These are phyloP conservation scores for Calyptommatus sinebrachiatus DNA, from an alignment of 2,113 vertebrate species.

Conservation along the genomic window DNA sequence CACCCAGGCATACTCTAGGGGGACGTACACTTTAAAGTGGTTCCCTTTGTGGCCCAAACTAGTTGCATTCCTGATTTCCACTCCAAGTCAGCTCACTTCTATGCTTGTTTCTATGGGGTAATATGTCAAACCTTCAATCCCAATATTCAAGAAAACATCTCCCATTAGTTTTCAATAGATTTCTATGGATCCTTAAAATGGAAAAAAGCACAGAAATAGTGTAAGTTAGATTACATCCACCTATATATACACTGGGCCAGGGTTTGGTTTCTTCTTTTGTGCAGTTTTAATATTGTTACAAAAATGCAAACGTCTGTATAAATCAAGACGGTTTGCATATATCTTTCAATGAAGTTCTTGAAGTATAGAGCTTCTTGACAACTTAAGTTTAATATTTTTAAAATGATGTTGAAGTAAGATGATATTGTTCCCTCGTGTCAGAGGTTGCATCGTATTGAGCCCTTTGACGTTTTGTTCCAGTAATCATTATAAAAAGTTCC, in stretches of 20 bases:
- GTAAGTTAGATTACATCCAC: neutral
- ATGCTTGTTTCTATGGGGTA: too few species aligned
- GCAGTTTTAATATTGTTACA: neutral
- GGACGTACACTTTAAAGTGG: too few species aligned
- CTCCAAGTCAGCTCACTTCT: too few species aligned
- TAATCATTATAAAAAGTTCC: slow-evolving; percentile 94
- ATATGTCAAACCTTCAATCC: too few species aligned
- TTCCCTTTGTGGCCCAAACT: too few species aligned
- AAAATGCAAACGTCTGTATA: slow-evolving; percentile 7
- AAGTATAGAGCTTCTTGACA: neutral
- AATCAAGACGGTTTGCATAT: neutral
- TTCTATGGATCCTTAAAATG: neutral
- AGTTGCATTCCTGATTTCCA: too few species aligned
- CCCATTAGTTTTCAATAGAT: neutral
- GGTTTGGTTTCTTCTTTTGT: slow-evolving; percentile 6
- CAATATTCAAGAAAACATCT: too few species aligned
- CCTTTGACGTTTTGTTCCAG: slow-evolving; percentile 42
- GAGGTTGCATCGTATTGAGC: slow-evolving; percentile 32
- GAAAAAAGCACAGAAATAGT: neutral
- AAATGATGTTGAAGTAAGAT: neutral
- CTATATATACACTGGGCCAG: too few species aligned
- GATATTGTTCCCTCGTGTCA: slow-evolving; percentile 30
- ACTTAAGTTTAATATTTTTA: neutral
- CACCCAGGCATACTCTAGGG: too few species aligned
- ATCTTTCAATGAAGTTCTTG: neutral